Conservation (phyloP, 2,888 invertebrate genomes). For the Aquatica leii region DNA sequence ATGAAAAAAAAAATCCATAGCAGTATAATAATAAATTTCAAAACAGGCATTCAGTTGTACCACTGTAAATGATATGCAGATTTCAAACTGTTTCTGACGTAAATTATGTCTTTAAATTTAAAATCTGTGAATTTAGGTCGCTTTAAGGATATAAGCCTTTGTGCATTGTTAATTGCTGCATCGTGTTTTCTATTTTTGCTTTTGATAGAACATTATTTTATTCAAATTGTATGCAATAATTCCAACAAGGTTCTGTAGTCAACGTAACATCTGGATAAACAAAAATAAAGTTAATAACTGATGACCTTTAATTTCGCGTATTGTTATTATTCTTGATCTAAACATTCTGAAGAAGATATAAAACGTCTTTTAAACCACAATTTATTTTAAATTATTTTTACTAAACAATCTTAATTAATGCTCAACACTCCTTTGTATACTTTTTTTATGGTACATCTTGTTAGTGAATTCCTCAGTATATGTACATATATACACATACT, state of each 20-base stretch:
- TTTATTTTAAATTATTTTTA: no score
- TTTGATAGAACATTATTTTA: conserved; percentile 6
- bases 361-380: no score
- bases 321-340: no score
- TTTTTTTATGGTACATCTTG: no score
- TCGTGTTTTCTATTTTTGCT: neutral
- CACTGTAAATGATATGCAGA: neutral
- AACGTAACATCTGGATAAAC: no score
- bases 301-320: no score
- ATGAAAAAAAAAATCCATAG: neutral
- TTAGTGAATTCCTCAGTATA: no score
- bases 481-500: no score
- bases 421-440: no score
- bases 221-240: neutral
- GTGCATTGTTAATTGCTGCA: conserved; percentile 2
- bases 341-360: no score
- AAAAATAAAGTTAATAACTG: no score
- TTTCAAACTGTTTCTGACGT: neutral
- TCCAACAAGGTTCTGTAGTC: neutral
- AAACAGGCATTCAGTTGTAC: neutral
- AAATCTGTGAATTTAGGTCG: conserved; percentile 4
- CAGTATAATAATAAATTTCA: neutral
- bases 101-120: conserved; percentile 4
- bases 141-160: neutral
- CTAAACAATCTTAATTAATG: no score